Evolutionary conservation across 2,113 vertebrate species (phyloP).

Genomic region (Microtus richardsoni): DNA sequence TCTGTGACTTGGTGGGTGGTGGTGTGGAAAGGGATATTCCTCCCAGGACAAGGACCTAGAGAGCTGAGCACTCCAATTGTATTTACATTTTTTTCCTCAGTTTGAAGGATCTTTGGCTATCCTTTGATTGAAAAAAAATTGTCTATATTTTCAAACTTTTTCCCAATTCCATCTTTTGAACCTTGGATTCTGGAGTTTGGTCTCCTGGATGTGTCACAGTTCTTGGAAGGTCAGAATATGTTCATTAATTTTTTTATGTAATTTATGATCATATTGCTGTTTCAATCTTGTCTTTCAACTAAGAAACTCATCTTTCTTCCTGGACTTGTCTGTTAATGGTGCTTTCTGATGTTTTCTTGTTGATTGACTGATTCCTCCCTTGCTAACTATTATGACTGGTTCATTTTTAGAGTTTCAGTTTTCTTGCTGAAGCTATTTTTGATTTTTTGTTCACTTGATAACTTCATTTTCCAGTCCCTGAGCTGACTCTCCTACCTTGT

Average conservation of each 20-base stretch:
- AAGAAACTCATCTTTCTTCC: background rate
- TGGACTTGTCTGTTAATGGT: background rate
- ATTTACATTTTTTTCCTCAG: no score
- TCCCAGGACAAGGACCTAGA: no score
- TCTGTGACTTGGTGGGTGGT: no score
- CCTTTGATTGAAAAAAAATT: no score
- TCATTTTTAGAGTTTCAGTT: background rate
- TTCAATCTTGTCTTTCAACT: background rate
- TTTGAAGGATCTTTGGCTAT: no score
- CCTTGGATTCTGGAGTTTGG: background rate
- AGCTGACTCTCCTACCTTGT: background rate
- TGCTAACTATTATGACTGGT: background rate
- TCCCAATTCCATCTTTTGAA: no score
- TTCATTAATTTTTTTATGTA: background rate
- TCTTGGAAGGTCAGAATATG: fast-evolving
- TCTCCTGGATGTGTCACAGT: background rate
- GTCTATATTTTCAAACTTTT: no score
- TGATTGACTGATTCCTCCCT: background rate
- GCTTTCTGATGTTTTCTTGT: background rate
- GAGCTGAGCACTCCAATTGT: no score
- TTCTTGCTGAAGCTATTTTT: background rate
- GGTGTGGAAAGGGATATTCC: no score
- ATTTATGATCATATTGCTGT: background rate
- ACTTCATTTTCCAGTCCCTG: background rate
- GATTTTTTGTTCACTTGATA: background rate